These are phyloP conservation scores for Arrhamphus sclerolepis DNA, from an alignment of 2,797 vertebrate genomes.

Conservation along the genomic window DNA sequence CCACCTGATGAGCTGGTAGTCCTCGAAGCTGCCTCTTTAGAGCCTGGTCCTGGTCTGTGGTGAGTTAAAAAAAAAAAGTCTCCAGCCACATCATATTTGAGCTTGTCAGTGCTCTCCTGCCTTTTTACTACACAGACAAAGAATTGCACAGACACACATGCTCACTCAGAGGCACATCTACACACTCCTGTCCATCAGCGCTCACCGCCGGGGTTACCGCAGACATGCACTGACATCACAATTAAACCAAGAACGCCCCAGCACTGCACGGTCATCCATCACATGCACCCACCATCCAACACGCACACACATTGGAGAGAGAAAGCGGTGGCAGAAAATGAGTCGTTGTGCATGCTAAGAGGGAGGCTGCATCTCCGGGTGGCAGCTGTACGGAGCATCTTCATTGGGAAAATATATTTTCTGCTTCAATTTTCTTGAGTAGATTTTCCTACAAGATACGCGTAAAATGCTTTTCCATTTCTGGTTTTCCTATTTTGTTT, in stretches of 20 bases:
- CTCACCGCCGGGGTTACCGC: conserved; percentile 59
- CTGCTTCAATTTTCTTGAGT: background rate
- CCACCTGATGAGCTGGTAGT: conserved; percentile 29
- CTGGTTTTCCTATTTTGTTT: too few species aligned
- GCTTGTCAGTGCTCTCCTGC: conserved; percentile 2
- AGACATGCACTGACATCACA: conserved; percentile 75
- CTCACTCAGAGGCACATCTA: conserved; percentile 10
- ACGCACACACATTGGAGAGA: conserved; percentile 23
- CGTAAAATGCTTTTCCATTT: too few species aligned
- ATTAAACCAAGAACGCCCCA: conserved; percentile 68
- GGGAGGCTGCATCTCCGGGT: conserved; percentile 32
- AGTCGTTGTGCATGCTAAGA: conserved; percentile 56
- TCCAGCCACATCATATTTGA: conserved; percentile 46
- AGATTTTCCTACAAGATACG: background rate
- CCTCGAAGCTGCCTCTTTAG: conserved; percentile 41
- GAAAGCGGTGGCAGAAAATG: conserved; percentile 13
- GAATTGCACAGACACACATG: conserved; percentile 1
- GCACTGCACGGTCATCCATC: conserved; percentile 74
- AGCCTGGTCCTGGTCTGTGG: conserved; percentile 7
- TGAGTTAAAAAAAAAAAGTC: conserved; percentile 21
- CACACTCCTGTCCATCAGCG: conserved; percentile 61
- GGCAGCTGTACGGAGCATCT: conserved; percentile 41
- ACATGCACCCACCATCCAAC: conserved; percentile 46
- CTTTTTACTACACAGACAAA: conserved; percentile 8
- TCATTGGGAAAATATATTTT: conserved; percentile 53